Evolutionary conservation across 2,888 invertebrate genomes (phyloP).

Genomic region (Drosophila leonis): DNA sequence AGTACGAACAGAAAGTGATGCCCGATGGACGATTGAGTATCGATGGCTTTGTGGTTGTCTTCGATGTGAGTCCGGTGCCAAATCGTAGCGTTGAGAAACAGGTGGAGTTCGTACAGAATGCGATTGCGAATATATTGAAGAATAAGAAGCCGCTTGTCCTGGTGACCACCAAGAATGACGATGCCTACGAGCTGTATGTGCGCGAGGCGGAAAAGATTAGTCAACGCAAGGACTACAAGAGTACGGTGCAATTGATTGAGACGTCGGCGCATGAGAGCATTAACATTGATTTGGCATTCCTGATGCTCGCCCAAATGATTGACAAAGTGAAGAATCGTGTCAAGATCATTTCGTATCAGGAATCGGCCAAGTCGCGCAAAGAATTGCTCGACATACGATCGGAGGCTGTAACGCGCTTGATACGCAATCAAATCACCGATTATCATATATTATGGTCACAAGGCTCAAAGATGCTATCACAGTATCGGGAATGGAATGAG

Average conservation of each 20-base stretch:
- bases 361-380: slow-evolving; percentile 93
- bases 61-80: slow-evolving; percentile 97
- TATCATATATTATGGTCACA: slow-evolving; percentile 95
- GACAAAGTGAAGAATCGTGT: slow-evolving; percentile 92
- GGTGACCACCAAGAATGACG: slow-evolving; percentile 98
- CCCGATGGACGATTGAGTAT: slow-evolving; percentile 96
- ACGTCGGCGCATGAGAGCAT: slow-evolving; percentile 98
- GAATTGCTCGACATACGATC: slow-evolving; percentile 96
- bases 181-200: slow-evolving; percentile 93
- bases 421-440: slow-evolving; percentile 93
- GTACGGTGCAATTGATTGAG: slow-evolving; percentile 95
- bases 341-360: slow-evolving; percentile 91
- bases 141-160: slow-evolving; percentile 98
- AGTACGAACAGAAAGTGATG: slow-evolving; percentile 96
- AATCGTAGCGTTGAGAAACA: slow-evolving; percentile 96
- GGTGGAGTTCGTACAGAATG: slow-evolving; percentile 93
- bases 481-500: slow-evolving; percentile 95
- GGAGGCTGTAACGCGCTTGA: slow-evolving; percentile 95
- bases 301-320: slow-evolving; percentile 95
- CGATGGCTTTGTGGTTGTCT: slow-evolving; percentile 97
- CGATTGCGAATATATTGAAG: slow-evolving; percentile 94
- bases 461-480: slow-evolving; percentile 93
- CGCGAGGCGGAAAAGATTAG: slow-evolving; percentile 95
- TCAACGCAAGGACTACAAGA: slow-evolving; percentile 95
- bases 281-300: slow-evolving; percentile 96